Conservation (phyloP, 2,113 vertebrate genomes). For the Daphoenositta chrysoptera region DNA sequence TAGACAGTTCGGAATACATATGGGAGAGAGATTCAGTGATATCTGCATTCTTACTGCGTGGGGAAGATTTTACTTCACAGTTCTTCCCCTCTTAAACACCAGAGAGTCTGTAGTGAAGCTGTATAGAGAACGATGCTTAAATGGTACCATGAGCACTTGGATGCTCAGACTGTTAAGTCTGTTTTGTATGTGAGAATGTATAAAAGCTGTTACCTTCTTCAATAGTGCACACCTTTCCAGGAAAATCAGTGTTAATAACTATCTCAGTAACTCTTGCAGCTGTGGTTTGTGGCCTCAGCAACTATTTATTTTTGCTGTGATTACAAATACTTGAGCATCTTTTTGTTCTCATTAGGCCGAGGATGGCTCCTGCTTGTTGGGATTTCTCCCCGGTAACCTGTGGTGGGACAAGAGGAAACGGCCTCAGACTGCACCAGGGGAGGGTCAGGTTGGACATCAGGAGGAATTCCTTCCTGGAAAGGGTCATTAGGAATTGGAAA, state of each 20-base stretch:
- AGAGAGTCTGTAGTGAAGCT: neutral
- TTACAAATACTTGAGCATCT: neutral
- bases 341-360: neutral
- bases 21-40: neutral
- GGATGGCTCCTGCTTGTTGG: neutral
- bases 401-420: neutral
- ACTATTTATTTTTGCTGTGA: neutral
- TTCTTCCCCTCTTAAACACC: neutral
- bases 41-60: rapidly evolving
- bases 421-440: neutral
- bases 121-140: neutral
- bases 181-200: neutral
- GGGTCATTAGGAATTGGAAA: neutral
- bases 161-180: neutral
- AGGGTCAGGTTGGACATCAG: neutral
- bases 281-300: neutral
- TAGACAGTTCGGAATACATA: neutral
- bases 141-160: neutral
- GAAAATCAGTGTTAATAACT: neutral
- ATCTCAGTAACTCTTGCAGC: neutral
- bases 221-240: neutral
- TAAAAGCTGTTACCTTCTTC: neutral
- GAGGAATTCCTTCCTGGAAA: neutral
- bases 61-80: neutral
- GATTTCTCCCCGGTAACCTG: too few relatives aligned